These are phyloP conservation scores for Maccullochella peelii DNA, from an alignment of 2,113 vertebrate genomes.

Conservation along the genomic window DNA sequence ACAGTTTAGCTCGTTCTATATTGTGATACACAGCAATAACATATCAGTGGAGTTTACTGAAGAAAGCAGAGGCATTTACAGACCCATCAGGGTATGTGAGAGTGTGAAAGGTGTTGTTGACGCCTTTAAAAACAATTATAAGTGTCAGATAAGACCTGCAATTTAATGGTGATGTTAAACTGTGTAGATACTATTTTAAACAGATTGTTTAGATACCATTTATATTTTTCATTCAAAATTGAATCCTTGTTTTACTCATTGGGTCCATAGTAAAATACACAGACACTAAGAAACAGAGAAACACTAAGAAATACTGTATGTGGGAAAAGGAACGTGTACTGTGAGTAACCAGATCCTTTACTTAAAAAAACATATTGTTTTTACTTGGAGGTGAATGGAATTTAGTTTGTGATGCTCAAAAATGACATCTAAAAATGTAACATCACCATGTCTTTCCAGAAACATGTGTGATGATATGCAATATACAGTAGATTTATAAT, in stretches of 20 bases:
- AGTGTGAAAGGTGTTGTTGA: background rate
- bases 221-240: background rate
- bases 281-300: background rate
- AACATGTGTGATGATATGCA: background rate
- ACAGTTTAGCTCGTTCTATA: background rate
- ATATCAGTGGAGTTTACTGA: background rate
- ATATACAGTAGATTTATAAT: background rate
- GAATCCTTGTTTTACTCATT: background rate
- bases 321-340: background rate
- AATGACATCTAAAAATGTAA: background rate
- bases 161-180: background rate
- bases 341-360: background rate
- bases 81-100: background rate
- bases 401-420: background rate
- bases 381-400: background rate
- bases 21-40: background rate
- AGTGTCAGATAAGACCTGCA: background rate
- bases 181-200: too few species aligned
- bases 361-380: background rate
- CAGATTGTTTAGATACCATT: too few species aligned
- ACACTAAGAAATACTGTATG: background rate
- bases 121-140: background rate
- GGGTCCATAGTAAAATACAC: background rate
- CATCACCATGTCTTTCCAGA: background rate
- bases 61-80: background rate